Evolutionary conservation across 2,113 vertebrate species (phyloP).

Genomic region (Pelusios castaneus): DNA sequence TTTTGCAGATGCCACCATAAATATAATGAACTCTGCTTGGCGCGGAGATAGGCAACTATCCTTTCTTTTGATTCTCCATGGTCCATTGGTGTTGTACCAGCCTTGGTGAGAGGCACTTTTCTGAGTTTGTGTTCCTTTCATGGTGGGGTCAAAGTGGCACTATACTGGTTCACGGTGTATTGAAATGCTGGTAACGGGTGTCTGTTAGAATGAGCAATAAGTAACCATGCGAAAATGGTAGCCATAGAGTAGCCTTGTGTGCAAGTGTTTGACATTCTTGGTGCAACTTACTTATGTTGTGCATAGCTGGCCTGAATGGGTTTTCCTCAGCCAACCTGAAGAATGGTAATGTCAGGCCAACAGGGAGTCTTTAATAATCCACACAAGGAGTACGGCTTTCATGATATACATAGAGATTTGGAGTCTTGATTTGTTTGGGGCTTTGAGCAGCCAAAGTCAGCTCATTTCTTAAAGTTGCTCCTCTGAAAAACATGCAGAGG

Average conservation of each 20-base stretch:
- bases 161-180: not conserved
- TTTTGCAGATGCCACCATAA: not conserved
- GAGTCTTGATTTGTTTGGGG: not conserved
- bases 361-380: not conserved
- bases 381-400: not conserved
- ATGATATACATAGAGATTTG: not conserved
- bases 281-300: not conserved
- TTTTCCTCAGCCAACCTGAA: not conserved
- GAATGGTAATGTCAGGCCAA: not conserved
- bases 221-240: not conserved
- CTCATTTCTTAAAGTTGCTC: constrained; percentile 22
- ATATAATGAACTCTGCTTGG: not conserved
- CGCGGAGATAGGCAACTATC: not conserved
- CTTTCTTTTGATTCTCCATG: not conserved
- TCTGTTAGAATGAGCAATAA: not conserved
- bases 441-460: not conserved
- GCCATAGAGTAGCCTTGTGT: not conserved
- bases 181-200: not conserved
- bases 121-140: not conserved
- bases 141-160: not conserved
- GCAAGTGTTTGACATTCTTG: not conserved
- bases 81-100: not conserved
- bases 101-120: not conserved
- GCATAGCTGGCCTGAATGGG: not conserved
- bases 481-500: not conserved